Percentiles rank a stretch among this genome's conserved stretches.
phyloP scores from a whole-genome alignment of 2,888 invertebrate genomes.

The Chymomyza caudatula region DNA sequence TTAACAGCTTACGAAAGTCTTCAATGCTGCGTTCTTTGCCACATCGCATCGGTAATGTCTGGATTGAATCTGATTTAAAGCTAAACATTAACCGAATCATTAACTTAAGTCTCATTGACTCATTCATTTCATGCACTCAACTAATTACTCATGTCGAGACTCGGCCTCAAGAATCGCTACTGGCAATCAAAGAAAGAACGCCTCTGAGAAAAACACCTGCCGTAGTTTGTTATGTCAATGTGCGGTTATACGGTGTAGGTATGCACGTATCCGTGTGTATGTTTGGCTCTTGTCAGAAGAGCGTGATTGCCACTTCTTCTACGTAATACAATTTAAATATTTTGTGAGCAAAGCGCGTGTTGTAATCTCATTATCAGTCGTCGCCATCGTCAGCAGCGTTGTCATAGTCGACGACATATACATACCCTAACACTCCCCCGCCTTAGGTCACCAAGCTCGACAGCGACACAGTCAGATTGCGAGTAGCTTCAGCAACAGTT shows the following conservation, averaged over 20 bases:
- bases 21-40: no score
- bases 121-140: background rate
- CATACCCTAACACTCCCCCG: background rate
- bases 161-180: background rate
- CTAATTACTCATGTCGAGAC: background rate
- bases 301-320: background rate
- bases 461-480: no score
- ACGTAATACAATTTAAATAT: slow-evolving; percentile 38
- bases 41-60: no score
- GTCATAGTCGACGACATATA: background rate
- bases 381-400: background rate
- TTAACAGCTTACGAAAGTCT: no score
- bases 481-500: background rate
- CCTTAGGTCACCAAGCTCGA: slow-evolving; percentile 37
- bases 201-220: background rate
- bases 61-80: no score
- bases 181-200: background rate
- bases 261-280: background rate
- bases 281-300: no score
- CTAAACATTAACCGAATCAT: background rate
- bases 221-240: background rate
- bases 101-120: background rate
- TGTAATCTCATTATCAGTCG: slow-evolving; percentile 47
- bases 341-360: slow-evolving; percentile 27
- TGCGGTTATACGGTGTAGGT: background rate